Conservation (phyloP, 2,113 vertebrate species). For the Myotis davidii region DNA sequence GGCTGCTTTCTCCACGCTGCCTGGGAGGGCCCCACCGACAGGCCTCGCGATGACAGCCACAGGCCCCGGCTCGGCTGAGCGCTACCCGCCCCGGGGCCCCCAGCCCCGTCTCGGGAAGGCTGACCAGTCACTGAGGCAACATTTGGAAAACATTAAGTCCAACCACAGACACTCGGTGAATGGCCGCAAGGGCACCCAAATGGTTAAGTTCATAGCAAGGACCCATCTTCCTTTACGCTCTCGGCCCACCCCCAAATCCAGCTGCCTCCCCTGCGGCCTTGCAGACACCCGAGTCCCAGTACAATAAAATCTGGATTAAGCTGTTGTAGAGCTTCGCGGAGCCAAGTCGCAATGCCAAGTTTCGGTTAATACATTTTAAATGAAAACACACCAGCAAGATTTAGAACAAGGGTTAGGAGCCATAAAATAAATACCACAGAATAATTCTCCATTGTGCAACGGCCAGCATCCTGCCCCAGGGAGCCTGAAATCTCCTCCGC, state of each 20-base stretch:
- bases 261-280: constrained; percentile 50
- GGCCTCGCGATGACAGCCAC: neutral
- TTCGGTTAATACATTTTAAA: constrained; percentile 83
- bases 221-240: constrained; percentile 38
- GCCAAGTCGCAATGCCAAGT: constrained; percentile 73
- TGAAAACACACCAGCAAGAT: constrained; percentile 79
- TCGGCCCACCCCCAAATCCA: constrained; percentile 10
- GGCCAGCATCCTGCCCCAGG: neutral
- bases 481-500: constrained; percentile 64
- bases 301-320: constrained; percentile 81
- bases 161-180: neutral
- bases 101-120: neutral
- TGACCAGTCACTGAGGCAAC: neutral
- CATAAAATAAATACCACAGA: constrained; percentile 78
- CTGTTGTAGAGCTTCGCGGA: constrained; percentile 67
- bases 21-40: neutral
- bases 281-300: constrained; percentile 48
- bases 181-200: neutral
- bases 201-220: constrained; percentile 62
- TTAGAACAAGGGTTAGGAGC: constrained; percentile 78
- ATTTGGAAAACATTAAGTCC: neutral
- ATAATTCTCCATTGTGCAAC: constrained; percentile 72
- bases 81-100: neutral
- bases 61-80: neutral
- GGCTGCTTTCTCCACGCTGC: neutral